A percentile compares a stretch with the other conserved stretches of the same genome.
Conservation (phyloP, 2,888 invertebrate species). For the Stratiomys singularior region DNA sequence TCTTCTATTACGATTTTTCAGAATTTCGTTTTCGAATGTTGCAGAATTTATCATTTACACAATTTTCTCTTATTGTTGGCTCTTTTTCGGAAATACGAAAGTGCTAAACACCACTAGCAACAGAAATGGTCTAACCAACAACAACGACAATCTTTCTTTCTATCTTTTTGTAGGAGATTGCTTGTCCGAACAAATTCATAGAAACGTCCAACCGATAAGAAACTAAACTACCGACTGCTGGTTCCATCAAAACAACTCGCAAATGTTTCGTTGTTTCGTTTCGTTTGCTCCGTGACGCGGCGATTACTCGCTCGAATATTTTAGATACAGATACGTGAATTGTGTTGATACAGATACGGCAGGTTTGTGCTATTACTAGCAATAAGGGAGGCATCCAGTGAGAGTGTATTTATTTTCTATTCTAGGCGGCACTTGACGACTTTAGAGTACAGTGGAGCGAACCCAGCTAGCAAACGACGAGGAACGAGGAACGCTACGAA, state of each 20-base stretch:
- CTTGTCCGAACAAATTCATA: background rate
- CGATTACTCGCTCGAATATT: background rate
- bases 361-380: background rate
- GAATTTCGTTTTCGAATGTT: no score
- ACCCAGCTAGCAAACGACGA: background rate
- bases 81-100: background rate
- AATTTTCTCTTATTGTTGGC: background rate
- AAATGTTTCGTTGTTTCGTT: constrained; percentile 14
- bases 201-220: constrained; percentile 49
- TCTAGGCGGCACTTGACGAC: constrained; percentile 4
- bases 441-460: background rate
- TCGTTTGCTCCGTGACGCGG: no score
- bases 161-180: background rate
- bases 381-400: background rate
- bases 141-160: background rate
- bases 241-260: constrained; percentile 17
- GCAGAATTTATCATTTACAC: background rate
- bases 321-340: background rate
- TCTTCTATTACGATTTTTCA: no score
- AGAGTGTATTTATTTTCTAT: constrained; percentile 32
- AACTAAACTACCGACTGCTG: constrained; percentile 49
- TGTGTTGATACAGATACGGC: background rate
- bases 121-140: background rate
- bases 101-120: background rate
- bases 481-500: background rate